phyloP scores from a whole-genome alignment of 2,797 vertebrate species.

The Schizothorax lantsangensis region DNA sequence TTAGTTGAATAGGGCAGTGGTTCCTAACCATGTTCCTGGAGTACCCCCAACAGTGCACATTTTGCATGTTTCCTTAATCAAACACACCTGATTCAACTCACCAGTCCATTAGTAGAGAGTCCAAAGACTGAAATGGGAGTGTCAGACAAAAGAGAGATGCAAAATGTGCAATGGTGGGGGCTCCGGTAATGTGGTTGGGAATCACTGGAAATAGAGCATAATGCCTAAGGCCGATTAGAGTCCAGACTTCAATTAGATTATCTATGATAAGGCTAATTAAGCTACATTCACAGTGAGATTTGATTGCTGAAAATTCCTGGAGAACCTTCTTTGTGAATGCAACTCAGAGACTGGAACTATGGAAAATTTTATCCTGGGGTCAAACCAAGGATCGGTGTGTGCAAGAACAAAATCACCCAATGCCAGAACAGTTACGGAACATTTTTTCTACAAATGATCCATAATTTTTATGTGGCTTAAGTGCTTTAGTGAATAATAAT shows the following conservation, averaged over 20 bases:
- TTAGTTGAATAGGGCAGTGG: background rate
- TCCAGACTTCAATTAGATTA: no score
- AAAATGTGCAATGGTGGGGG: no score
- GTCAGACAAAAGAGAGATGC: no score
- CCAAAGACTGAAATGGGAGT: no score
- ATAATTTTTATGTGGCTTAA: background rate
- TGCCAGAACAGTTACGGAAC: background rate
- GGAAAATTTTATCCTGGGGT: background rate
- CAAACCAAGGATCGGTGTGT: background rate
- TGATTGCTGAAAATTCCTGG: background rate
- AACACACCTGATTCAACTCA: background rate
- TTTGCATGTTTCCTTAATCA: background rate
- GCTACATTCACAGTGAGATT: background rate
- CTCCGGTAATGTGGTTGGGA: no score
- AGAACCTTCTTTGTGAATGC: background rate
- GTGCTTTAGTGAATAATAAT: background rate
- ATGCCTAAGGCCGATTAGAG: no score
- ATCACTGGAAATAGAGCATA: no score
- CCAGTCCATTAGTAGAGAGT: no score
- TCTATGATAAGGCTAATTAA: no score
- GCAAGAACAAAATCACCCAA: background rate
- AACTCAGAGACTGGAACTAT: background rate
- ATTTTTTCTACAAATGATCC: background rate
- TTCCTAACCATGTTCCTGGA: background rate
- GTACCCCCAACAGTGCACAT: background rate